Evolutionary conservation across 2,888 invertebrate species (phyloP), one percentile per base, ranked within the genome.

Genomic region (Chymomyza procnemis): DNA sequence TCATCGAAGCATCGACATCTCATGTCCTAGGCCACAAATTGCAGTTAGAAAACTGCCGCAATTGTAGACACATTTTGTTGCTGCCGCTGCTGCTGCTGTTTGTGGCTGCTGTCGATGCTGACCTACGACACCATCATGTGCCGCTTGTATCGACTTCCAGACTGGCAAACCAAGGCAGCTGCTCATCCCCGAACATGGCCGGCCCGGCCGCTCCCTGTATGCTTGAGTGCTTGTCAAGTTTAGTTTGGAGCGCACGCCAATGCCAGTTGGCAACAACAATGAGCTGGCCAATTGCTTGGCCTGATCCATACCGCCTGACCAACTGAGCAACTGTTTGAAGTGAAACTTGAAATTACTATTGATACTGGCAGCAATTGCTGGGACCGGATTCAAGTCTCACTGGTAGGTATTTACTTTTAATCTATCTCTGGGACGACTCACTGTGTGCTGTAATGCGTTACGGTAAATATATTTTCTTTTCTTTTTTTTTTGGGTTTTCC

Each of bases 261-360:
- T 54, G 54, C 19, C 50, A 18, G 19, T 19, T 50, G 50, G 19
- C 50, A 18, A 19, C 50, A 50, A 50, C 50, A 19, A 50, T 50
- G 50, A 8, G 19, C 19, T 50, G 50, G 50, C 50, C 50, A 50
- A 41, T 41, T 41, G 34, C 12, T 41, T 41, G 12, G 34, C 34
- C 34, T 41, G 34, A 41, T 41, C 34, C 34, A 41, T 41, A 12
- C 34, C 34, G 34, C 34, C 34, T 41, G 34, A 41, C 34, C 19
- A 54, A 54, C 54, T 54, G 54, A 21, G 14, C 22, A 21, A 50
- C 50, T 68, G 73, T 69, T 67, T 70, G 71, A 69, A 80, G 74
- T 78, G 79, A 79, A 79, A 79, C 79, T 80, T 76, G 72, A 85
- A 87, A 85, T 87, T 83, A 79, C 87, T 82, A 85, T 87, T 87